Evolutionary conservation across 2,797 vertebrate genomes (phyloP).

Genomic region (Myotis daubentonii): DNA sequence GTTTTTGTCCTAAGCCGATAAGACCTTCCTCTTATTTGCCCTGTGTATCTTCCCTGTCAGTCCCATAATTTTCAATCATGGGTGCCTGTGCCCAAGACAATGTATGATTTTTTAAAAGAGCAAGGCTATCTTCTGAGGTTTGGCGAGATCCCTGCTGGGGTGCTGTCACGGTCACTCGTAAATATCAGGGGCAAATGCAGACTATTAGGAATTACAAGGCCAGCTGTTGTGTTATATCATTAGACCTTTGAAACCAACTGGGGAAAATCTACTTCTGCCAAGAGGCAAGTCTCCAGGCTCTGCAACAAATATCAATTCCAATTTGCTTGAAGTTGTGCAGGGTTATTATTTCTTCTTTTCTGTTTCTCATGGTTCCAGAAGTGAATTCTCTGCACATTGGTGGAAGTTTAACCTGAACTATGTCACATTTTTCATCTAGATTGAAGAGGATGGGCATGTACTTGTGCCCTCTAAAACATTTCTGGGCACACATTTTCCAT

Average conservation of each 20-base stretch:
- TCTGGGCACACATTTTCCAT: slow-evolving; percentile 33
- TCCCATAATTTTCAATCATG: neutral
- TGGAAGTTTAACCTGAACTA: slow-evolving; percentile 40
- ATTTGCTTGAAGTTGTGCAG: slow-evolving; percentile 77
- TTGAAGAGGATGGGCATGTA: slow-evolving; percentile 32
- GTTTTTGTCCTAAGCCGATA: slow-evolving; percentile 19
- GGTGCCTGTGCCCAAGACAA: neutral
- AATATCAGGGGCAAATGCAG: slow-evolving; percentile 61
- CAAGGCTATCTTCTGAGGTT: neutral
- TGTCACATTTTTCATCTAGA: slow-evolving; percentile 60
- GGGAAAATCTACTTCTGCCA: slow-evolving; percentile 74
- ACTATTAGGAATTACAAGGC: slow-evolving; percentile 70
- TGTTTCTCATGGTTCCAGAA: slow-evolving; percentile 59
- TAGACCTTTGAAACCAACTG: slow-evolving; percentile 77
- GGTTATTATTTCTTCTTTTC: neutral
- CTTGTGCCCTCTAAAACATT: neutral
- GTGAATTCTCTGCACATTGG: slow-evolving; percentile 13
- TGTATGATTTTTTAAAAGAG: neutral
- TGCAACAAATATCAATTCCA: slow-evolving; percentile 77
- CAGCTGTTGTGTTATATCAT: slow-evolving; percentile 78
- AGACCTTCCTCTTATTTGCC: neutral
- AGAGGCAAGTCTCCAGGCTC: slow-evolving; percentile 67
- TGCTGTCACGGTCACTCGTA: slow-evolving; percentile 68
- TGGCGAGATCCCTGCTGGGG: neutral
- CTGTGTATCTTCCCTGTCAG: neutral